phyloP scores from a whole-genome alignment of 2,113 vertebrate species.

The Antigone vipio region DNA sequence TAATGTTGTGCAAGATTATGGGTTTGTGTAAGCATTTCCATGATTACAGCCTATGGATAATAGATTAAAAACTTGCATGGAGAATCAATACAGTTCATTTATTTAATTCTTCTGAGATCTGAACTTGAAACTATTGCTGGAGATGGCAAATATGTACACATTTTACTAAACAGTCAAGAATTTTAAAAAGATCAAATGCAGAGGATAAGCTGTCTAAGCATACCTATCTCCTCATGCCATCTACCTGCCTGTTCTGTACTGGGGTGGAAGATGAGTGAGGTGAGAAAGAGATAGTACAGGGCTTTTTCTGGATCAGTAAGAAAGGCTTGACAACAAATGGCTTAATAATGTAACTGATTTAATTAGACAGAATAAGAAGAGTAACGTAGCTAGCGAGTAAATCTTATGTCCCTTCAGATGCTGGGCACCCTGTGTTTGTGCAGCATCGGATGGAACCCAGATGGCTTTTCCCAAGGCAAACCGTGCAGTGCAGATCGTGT shows the following conservation, averaged over 20 bases:
- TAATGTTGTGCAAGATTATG: not conserved
- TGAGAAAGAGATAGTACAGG: not conserved
- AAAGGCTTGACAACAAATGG: not conserved
- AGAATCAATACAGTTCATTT: not conserved
- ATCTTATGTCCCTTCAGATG: not conserved
- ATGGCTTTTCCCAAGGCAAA: not conserved
- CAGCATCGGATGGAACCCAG: rapidly evolving
- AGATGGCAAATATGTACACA: not conserved
- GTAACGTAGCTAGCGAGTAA: not conserved
- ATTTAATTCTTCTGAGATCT: not conserved
- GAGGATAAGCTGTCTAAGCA: not conserved
- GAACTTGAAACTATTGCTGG: not conserved
- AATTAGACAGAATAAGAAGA: not conserved
- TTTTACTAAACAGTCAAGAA: not conserved
- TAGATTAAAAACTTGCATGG: not conserved
- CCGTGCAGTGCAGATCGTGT: not conserved
- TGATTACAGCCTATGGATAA: not conserved
- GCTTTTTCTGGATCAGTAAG: not conserved
- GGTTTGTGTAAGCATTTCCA: not conserved
- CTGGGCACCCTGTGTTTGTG: not conserved
- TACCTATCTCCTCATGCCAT: not conserved
- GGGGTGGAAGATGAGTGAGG: not conserved
- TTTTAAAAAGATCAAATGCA: not conserved
- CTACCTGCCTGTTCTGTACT: not conserved
- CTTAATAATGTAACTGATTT: not conserved